Evolutionary conservation across 1,140 invertebrate species (phyloP), one percentile per base, ranked within the genome.

Genomic region (Agrypnia vestita): DNA sequence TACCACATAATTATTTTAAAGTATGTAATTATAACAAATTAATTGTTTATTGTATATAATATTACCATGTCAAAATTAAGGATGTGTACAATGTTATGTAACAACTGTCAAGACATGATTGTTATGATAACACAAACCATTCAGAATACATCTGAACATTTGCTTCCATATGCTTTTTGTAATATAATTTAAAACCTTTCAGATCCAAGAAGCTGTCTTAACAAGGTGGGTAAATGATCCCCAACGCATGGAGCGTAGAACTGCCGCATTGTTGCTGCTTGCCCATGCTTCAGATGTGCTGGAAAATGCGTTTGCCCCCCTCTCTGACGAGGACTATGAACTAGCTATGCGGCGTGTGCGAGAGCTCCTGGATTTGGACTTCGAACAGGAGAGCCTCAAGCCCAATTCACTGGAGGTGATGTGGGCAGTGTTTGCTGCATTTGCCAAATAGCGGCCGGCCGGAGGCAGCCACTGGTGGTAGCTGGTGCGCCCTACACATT

Each of bases 271-370:
- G 64, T 94, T 99, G 84, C 96, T 98, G 87, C 91, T 99, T 71
- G 97, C 98, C 19, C 98, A 99, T 88, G 97, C 98, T 13, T 98
- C 98, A 62, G 98, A 99, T 90, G 98, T 99, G 13, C 90, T 99
- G 7, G 99, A 99, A 90, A 99, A 99, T 90, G 99, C 99, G n/a
- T 99, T 99, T 90, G 97, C 97, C 19, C 97, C 98, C 0, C 91
- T 99, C 1, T 98, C 97, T 53, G 98, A 99, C 88, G 97, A 99
- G 85, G 98, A 99, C 87, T 99, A 99, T 87, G 98, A 99, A 90
- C 90, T 99, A 79, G 98, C 98, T 56, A 99, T 98, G 94, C 96
- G 97, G 85, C 93, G 98, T 85, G 97, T 99, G 25, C 92, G 98
- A 78, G 96, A 98, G 86, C 91, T 99, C 21, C 92, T 99, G 67